Base-by-base conservation (phyloP, 1,140 invertebrate genomes). In the Grapholita molesta region DNA sequence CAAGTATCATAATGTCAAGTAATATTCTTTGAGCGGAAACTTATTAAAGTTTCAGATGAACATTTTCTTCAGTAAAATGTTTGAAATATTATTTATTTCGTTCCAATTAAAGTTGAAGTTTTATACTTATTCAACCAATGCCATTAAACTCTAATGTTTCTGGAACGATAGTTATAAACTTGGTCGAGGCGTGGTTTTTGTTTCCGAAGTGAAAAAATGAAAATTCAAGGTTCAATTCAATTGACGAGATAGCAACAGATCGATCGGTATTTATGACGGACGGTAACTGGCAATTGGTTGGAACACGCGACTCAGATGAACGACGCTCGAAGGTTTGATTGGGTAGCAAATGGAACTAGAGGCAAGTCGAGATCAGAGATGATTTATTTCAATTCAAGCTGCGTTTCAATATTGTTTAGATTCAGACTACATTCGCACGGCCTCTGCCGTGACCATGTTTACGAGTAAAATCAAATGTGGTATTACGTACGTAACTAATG, bases 201-300 rank as follows among this genome's bases (percentile, higher is more conserved):
- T n/a, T n/a, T n/a, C n/a, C n/a, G 30, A 28, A 28, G 2, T 61
- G 8, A 30, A 28, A 2, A 61, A 61, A 32, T 61, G 25, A 30
- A 15, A 15, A 30, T 28, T 61, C 24, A 30, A 28, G 23, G 24
- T 28, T 15, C 55, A 28, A 30, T 32, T 15, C 24, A 21, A 21
- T 48, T 21, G 42, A 48, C 8, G 42, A 21, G 18, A 48, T 18
- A 48, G 42, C 18, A 48, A 61, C 55, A 61, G 25, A 61, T 61
- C 55, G 55, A 61, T 61, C 28, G 55, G 24, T 28, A 61, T 61
- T 32, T 61, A 61, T 61, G 55, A 61, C 30, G 30, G 55, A 61
- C 24, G 25, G 30, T 61, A 61, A 61, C 55, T 61, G 21, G 18
- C 55, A 61, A 61, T 61, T 30, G 55, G 25, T 15, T 30, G 55